These are phyloP conservation scores for Apotomis betuletana DNA, from an alignment of 2,888 invertebrate genomes.

Conservation along the genomic window DNA sequence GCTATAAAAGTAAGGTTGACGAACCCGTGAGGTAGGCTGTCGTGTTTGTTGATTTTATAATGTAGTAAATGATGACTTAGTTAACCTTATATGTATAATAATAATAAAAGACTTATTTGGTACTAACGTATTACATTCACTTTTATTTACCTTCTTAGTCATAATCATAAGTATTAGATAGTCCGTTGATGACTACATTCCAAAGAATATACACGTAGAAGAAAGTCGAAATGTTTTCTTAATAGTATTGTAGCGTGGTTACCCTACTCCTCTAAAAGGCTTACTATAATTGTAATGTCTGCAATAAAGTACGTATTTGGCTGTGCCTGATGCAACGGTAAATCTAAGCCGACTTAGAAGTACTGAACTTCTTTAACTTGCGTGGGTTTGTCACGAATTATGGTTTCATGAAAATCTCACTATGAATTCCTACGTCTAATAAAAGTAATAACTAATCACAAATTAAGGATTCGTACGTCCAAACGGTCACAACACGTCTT, in stretches of 20 bases:
- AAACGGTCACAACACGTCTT: no score
- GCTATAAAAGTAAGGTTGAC: constrained; percentile 31
- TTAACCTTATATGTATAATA: no score
- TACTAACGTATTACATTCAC: no score
- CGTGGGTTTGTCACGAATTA: constrained; percentile 18
- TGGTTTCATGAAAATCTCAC: neutral
- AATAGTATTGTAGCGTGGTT: constrained; percentile 1
- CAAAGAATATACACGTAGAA: no score
- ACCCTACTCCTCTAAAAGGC: constrained; percentile 28
- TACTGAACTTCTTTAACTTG: constrained; percentile 5
- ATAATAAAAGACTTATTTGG: no score
- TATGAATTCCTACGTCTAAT: no score
- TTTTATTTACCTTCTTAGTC: no score
- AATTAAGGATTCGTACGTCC: no score
- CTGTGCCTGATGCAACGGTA: constrained; percentile 32
- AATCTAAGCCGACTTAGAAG: constrained; percentile 14
- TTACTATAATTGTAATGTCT: constrained; percentile 39
- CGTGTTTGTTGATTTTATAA: neutral
- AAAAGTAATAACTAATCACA: no score
- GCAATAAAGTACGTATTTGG: constrained; percentile 35
- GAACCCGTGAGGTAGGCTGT: constrained; percentile 17
- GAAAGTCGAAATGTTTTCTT: neutral
- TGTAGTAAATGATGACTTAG: no score
- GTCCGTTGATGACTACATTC: no score
- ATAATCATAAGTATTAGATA: no score